phyloP scores from a whole-genome alignment of 2,113 vertebrate species.

The Garra rufa region DNA sequence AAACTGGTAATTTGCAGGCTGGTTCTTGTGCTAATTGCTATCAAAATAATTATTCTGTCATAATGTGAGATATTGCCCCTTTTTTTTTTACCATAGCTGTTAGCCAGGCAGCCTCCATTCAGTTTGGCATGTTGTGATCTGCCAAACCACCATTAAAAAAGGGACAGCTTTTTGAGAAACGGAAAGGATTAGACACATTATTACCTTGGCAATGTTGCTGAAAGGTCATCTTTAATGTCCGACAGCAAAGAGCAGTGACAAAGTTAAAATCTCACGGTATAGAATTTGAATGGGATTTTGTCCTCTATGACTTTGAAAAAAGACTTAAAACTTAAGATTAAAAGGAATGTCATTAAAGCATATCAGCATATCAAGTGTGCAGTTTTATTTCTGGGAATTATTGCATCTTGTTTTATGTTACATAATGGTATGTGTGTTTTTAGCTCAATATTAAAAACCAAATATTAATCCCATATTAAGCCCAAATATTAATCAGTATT shows the following conservation, averaged over 20 bases:
- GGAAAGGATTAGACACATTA: neutral
- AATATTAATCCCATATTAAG: no score
- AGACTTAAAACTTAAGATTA: neutral
- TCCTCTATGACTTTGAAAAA: neutral
- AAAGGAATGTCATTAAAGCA: neutral
- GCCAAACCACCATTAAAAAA: neutral
- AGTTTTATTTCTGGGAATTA: neutral
- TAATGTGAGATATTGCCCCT: neutral
- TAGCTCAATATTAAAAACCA: no score
- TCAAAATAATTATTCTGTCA: neutral
- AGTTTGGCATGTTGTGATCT: neutral
- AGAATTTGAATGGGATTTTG: neutral
- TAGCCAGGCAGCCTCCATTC: neutral
- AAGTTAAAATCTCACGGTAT: neutral
- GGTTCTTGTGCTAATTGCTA: neutral
- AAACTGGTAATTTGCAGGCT: neutral
- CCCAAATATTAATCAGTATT: no score
- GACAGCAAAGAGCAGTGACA: conserved; percentile 3
- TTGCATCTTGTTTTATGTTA: neutral
- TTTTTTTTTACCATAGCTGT: neutral
- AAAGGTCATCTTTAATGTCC: neutral
- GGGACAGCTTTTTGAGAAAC: neutral
- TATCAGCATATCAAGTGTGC: neutral
- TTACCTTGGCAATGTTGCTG: neutral
- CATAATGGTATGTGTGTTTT: neutral